Percentiles rank a stretch among this genome's conserved stretches.
These are phyloP conservation scores for Zeuzera pyrina DNA, from an alignment of 2,888 invertebrate genomes.

Conservation along the genomic window DNA sequence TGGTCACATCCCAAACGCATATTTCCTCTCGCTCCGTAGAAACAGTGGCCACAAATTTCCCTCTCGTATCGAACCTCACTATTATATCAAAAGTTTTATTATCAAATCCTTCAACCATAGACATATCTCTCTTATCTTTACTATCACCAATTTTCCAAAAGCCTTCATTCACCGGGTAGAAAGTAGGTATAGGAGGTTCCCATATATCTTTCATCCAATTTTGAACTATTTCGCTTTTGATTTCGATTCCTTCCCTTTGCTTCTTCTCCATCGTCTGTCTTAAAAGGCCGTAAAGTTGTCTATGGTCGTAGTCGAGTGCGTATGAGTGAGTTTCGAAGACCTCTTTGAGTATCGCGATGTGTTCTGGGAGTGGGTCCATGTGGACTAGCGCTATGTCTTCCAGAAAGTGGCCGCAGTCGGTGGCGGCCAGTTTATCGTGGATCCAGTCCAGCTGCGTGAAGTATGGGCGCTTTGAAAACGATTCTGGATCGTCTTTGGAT, in stretches of 20 bases:
- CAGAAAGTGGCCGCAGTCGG: conserved; percentile 81
- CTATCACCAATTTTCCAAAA: conserved; percentile 49
- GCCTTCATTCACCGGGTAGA: conserved; percentile 70
- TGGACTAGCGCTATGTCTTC: conserved; percentile 80
- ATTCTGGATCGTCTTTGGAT: conserved; percentile 59
- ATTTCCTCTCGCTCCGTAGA: conserved; percentile 84
- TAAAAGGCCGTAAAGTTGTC: conserved; percentile 84
- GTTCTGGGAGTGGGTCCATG: conserved; percentile 58
- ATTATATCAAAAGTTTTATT: conserved; percentile 74
- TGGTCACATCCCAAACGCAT: conserved; percentile 83
- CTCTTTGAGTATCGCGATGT: conserved; percentile 75
- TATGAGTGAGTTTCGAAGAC: conserved; percentile 81
- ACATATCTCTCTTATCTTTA: conserved; percentile 41
- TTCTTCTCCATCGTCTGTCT: conserved; percentile 49
- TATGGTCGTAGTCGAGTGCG: conserved; percentile 85
- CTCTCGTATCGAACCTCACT: conserved; percentile 75
- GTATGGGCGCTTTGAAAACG: conserved; percentile 78
- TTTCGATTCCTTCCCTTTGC: conserved; percentile 39
- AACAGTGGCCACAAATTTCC: conserved; percentile 82
- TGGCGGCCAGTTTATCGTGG: conserved; percentile 84
- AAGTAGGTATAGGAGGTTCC: conserved; percentile 74
- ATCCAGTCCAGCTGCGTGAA: conserved; percentile 86
- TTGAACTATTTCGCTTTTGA: conserved; percentile 47
- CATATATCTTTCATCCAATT: conserved; percentile 59
- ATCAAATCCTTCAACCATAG: conserved; percentile 52